phyloP scores from a whole-genome alignment of 2,797 vertebrate genomes.

The Urophycis tenuis region DNA sequence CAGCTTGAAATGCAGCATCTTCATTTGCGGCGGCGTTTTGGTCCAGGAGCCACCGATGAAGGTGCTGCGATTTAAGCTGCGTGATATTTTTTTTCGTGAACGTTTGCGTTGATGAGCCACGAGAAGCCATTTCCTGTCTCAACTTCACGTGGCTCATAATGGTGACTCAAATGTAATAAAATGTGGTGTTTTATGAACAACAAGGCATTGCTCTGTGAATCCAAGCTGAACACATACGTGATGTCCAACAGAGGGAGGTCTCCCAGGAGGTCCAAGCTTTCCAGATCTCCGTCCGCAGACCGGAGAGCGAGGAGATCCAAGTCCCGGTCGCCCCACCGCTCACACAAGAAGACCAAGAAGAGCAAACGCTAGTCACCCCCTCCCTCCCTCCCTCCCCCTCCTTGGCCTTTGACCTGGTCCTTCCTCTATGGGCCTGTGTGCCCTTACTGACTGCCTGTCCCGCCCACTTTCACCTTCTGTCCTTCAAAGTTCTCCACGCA shows the following conservation, averaged over 20 bases:
- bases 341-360: conserved; percentile 76
- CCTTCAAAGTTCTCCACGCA: conserved; percentile 42
- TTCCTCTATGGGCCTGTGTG: conserved; percentile 19
- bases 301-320: conserved; percentile 62
- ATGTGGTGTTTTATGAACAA: background rate
- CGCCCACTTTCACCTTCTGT: conserved; percentile 28
- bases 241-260: conserved; percentile 60
- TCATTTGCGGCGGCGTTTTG: too few species aligned
- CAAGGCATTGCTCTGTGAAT: background rate
- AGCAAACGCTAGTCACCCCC: conserved; percentile 68
- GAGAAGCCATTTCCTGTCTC: background rate
- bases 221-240: background rate
- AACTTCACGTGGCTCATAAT: too few species aligned
- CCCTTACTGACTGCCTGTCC: conserved; percentile 30
- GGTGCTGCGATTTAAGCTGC: too few species aligned
- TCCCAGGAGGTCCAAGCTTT: conserved; percentile 70
- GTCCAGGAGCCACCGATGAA: too few species aligned
- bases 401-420: conserved; percentile 28
- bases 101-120: background rate
- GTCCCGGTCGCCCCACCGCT: conserved; percentile 72
- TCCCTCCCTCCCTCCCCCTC: conserved; percentile 5
- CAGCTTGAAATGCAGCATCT: too few species aligned
- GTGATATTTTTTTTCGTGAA: too few species aligned
- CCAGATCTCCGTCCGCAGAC: conserved; percentile 66
- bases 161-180: too few species aligned